A percentile compares a stretch with the other conserved stretches of the same genome.
Conservation (phyloP, 2,888 invertebrate species). For the Asteroscopus sphinx region DNA sequence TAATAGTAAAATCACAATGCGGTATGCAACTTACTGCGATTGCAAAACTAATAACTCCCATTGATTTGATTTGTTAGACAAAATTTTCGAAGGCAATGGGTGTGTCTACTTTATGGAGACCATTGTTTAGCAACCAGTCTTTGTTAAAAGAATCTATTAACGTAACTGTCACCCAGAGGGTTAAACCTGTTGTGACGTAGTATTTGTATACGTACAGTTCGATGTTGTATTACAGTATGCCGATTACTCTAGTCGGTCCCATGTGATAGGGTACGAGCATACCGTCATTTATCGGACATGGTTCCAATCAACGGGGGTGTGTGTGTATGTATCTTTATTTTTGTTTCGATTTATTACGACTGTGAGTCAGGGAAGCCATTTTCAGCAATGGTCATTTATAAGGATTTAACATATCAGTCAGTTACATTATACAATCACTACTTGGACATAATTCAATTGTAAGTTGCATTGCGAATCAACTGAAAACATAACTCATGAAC, state of each 20-base stretch:
- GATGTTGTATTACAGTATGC: constrained; percentile 30
- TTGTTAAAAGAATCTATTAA: too few species aligned
- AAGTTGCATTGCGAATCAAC: too few species aligned
- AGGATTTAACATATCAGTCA: too few species aligned
- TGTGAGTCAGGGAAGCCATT: too few species aligned
- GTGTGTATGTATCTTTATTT: background rate
- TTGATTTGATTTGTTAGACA: background rate
- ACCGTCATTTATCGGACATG: constrained; percentile 42
- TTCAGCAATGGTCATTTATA: too few species aligned
- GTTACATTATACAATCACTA: too few species aligned
- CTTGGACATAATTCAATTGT: too few species aligned
- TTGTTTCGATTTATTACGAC: too few species aligned
- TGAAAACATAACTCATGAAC: too few species aligned
- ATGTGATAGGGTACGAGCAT: constrained; percentile 35
- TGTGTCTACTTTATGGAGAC: background rate
- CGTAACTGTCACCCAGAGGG: background rate
- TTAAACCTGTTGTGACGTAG: background rate
- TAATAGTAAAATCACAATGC: too few species aligned
- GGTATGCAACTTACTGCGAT: constrained; percentile 18
- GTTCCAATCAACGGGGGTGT: constrained; percentile 33
- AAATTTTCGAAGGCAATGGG: background rate
- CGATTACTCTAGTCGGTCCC: constrained; percentile 40
- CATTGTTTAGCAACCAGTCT: constrained; percentile 4
- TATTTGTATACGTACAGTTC: constrained; percentile 3
- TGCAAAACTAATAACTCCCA: constrained; percentile 10